Conservation (phyloP, 2,113 vertebrate genomes). For the Rhineura floridana region DNA sequence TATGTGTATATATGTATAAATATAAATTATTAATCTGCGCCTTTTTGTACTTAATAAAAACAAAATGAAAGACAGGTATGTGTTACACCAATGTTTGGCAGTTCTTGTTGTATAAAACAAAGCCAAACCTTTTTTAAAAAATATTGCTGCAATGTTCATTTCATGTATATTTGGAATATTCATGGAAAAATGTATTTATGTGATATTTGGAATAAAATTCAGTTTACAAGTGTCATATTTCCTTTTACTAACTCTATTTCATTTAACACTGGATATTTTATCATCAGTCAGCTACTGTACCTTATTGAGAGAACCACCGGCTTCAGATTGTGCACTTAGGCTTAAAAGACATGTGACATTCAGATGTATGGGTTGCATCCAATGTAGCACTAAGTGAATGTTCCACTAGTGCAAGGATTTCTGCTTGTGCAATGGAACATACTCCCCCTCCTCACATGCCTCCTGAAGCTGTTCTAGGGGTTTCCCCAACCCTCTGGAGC, state of each 20-base stretch:
- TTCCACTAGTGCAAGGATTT: too few relatives aligned
- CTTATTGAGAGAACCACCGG: background rate
- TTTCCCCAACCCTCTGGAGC: too few relatives aligned
- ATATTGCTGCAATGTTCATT: slow-evolving; percentile 64
- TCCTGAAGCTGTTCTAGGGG: too few relatives aligned
- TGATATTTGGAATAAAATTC: slow-evolving; percentile 74
- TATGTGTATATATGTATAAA: slow-evolving; percentile 68
- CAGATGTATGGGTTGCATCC: too few relatives aligned
- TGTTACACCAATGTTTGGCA: slow-evolving; percentile 70
- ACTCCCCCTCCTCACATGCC: too few relatives aligned
- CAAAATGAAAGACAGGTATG: slow-evolving; percentile 65
- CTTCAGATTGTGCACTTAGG: background rate
- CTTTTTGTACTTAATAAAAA: slow-evolving; percentile 71
- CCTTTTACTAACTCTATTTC: background rate
- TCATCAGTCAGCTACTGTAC: background rate
- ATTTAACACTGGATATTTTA: background rate
- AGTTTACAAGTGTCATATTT: slow-evolving; percentile 52
- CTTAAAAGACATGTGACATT: background rate
- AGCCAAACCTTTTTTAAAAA: slow-evolving; percentile 67
- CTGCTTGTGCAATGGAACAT: too few relatives aligned
- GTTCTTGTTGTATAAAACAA: slow-evolving; percentile 71
- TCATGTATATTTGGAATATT: slow-evolving; percentile 73
- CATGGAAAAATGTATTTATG: slow-evolving; percentile 72
- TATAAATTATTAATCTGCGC: slow-evolving; percentile 69
- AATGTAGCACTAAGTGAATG: too few relatives aligned